Evolutionary conservation across 2,888 invertebrate genomes (phyloP).

Genomic region (Philhelius pedissequus): DNA sequence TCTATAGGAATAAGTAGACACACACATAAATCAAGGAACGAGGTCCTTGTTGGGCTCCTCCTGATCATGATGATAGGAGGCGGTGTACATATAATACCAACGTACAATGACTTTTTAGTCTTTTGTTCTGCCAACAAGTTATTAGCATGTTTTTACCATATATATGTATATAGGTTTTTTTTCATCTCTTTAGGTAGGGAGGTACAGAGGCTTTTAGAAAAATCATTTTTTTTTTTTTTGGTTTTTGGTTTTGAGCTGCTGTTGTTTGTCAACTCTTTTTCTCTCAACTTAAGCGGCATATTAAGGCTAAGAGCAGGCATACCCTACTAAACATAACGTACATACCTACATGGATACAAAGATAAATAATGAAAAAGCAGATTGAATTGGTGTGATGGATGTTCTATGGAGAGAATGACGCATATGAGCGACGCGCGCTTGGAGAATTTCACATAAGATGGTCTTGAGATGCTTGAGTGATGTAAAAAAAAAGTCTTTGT

Average conservation of each 20-base stretch:
- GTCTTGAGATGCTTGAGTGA: neutral
- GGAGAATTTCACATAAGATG: neutral
- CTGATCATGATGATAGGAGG: neutral
- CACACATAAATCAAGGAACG: too few relatives aligned
- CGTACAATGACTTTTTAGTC: conserved; percentile 53
- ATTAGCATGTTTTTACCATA: conserved; percentile 55
- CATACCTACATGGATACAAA: too few relatives aligned
- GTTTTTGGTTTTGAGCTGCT: neutral
- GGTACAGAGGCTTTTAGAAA: conserved; percentile 17
- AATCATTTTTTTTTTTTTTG: neutral
- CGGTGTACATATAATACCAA: neutral
- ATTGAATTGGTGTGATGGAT: conserved; percentile 2
- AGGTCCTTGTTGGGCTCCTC: conserved; percentile 14
- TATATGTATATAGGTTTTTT: neutral
- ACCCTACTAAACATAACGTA: neutral
- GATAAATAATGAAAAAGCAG: neutral
- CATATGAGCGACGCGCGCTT: conserved; percentile 3
- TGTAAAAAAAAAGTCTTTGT: neutral
- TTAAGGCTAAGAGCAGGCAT: conserved; percentile 49
- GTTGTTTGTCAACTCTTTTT: conserved; percentile 23
- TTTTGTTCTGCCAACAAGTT: conserved; percentile 61
- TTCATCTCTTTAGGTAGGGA: conserved; percentile 8
- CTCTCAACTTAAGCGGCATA: conserved; percentile 37
- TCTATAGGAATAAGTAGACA: too few relatives aligned
- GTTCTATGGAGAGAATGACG: neutral